Percentiles rank a stretch among this genome's conserved stretches.
phyloP scores from a whole-genome alignment of 2,797 vertebrate genomes.

The Orestias chungarensis region DNA sequence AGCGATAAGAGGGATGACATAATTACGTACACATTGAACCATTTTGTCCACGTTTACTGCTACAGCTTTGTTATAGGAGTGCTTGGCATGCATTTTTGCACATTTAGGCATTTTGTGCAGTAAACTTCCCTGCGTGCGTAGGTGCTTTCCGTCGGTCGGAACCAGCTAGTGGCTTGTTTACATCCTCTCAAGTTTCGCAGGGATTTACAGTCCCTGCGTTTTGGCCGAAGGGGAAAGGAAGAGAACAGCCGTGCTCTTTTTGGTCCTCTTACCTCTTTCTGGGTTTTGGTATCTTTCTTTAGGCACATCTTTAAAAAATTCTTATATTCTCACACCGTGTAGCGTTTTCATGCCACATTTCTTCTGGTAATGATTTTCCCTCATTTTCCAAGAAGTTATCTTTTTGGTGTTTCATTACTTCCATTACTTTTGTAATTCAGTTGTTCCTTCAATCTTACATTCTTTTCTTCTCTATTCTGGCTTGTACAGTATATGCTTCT shows the following conservation, averaged over 20 bases:
- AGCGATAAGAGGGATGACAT: neutral
- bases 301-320: neutral
- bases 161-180: constrained; percentile 66
- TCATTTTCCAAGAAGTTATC: neutral
- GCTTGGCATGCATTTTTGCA: constrained; percentile 16
- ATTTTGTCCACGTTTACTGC: neutral
- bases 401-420: constrained; percentile 16
- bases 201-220: constrained; percentile 65
- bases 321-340: neutral
- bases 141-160: constrained; percentile 18
- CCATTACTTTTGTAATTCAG: constrained; percentile 17
- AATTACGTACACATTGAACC: neutral
- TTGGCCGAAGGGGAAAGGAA: constrained; percentile 30
- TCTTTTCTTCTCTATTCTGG: neutral
- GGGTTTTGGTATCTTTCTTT: constrained; percentile 9
- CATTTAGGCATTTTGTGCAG: constrained; percentile 13
- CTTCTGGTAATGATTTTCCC: neutral
- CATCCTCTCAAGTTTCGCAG: constrained; percentile 65
- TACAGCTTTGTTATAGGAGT: neutral
- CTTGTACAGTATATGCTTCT: neutral
- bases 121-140: constrained; percentile 4
- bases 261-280: constrained; percentile 21
- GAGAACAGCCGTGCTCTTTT: constrained; percentile 27
- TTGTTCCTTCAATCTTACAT: too few relatives aligned
- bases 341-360: neutral